Conservation (phyloP, 2,888 invertebrate genomes). For the Craniophora ligustri region DNA sequence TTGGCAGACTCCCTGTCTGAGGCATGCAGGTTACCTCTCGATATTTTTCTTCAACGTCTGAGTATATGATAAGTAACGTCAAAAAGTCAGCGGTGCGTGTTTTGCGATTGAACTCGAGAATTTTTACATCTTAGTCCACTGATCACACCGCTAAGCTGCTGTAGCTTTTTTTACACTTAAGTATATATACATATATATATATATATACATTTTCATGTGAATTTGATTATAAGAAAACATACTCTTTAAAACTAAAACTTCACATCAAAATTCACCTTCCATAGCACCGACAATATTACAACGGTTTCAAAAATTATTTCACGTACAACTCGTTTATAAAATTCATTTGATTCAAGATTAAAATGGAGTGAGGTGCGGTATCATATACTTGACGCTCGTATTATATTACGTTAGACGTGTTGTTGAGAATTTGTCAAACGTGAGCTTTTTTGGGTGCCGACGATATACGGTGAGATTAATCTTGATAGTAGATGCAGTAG, state of each 20-base stretch:
- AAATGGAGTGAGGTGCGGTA: constrained; percentile 46
- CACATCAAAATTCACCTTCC: constrained; percentile 7
- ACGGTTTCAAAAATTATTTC: constrained; percentile 54
- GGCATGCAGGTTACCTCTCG: too few species aligned
- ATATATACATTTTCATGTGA: too few species aligned
- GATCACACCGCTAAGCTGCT: too few species aligned
- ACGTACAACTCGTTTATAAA: constrained; percentile 53
- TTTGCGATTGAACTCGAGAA: too few species aligned
- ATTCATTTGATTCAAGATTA: constrained; percentile 59
- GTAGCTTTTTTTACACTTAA: too few species aligned
- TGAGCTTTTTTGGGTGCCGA: constrained; percentile 67
- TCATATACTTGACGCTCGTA: constrained; percentile 47
- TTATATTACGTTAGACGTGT: constrained; percentile 63
- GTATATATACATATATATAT: too few species aligned
- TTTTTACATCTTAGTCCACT: too few species aligned
- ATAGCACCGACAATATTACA: constrained; percentile 27
- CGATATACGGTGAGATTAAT: constrained; percentile 52
- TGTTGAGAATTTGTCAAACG: constrained; percentile 63
- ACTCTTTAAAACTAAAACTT: background rate
- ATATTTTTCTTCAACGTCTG: too few species aligned
- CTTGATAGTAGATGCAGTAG: constrained; percentile 30
- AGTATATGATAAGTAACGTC: too few species aligned
- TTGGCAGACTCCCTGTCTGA: too few species aligned
- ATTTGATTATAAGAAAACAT: background rate
- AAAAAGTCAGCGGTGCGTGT: too few species aligned